Evolutionary conservation across 2,888 invertebrate species (phyloP).

Genomic region (Cataglyphis albicans): DNA sequence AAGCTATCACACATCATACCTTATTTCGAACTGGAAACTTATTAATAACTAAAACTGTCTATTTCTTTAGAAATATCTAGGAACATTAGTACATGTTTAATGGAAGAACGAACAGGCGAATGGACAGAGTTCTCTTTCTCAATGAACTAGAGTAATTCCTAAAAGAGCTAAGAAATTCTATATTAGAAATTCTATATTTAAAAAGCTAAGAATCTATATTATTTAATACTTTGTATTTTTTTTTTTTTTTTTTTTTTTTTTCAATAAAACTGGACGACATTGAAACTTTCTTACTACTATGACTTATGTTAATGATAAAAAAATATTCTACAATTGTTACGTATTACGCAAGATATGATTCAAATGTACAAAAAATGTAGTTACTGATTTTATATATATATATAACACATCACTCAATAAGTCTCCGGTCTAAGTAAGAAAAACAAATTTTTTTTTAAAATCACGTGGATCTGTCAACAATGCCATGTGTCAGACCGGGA

Average conservation of each 20-base stretch:
- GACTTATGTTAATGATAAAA: not conserved
- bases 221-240: constrained; percentile 28
- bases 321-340: constrained; percentile 8
- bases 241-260: not conserved
- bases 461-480: no score
- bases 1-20: not conserved
- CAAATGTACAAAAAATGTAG: not conserved
- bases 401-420: no score
- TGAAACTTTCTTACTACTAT: constrained; percentile 1
- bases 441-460: no score
- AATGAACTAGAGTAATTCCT: constrained; percentile 27
- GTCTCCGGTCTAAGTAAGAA: no score
- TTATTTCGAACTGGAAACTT: not conserved
- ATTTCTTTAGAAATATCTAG: constrained; percentile 9
- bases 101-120: constrained; percentile 24
- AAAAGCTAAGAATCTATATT: constrained; percentile 22
- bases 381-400: not conserved
- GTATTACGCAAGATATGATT: not conserved
- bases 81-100: not conserved
- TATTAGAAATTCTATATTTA: not conserved
- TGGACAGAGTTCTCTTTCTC: constrained; percentile 29
- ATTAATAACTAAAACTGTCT: constrained; percentile 6
- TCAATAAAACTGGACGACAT: constrained; percentile 41
- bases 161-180: constrained; percentile 28
- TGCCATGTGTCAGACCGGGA: no score